Conservation (phyloP, 2,888 invertebrate species). For the Polydrusus pterygomalis region DNA sequence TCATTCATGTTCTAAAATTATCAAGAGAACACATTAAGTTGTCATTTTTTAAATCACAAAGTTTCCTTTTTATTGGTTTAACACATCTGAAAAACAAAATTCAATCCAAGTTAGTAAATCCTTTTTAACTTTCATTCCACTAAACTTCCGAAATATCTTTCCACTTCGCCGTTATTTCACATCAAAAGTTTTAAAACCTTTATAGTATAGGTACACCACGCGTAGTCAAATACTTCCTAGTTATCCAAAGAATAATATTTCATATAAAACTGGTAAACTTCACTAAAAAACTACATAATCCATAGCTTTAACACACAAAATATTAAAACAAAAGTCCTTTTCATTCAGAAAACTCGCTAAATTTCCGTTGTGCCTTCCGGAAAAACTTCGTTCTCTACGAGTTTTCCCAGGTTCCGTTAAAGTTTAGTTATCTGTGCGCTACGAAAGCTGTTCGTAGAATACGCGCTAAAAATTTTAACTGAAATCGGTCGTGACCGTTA, state of each 20-base stretch:
- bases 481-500: constrained; percentile 49
- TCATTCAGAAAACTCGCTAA: constrained; percentile 8
- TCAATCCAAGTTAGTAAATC: background rate
- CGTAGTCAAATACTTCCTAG: background rate
- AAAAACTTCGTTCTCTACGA: constrained; percentile 30
- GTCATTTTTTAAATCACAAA: constrained; percentile 5
- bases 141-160: background rate
- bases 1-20: constrained; percentile 3
- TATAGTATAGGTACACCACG: background rate
- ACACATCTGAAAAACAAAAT: background rate
- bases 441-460: constrained; percentile 46
- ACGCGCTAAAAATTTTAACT: constrained; percentile 49
- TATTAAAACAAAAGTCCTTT: background rate
- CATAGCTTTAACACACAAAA: background rate
- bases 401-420: constrained; percentile 19
- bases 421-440: constrained; percentile 37
- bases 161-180: constrained; percentile 4
- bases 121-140: background rate
- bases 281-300: constrained; percentile 15
- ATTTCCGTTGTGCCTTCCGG: constrained; percentile 3
- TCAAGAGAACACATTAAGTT: background rate
- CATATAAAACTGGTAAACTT: background rate
- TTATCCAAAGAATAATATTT: background rate
- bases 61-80: background rate
- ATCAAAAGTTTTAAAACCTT: constrained; percentile 4